These are phyloP conservation scores for Tetramorium simillimum DNA, from an alignment of 1,140 invertebrate species.

Conservation along the genomic window DNA sequence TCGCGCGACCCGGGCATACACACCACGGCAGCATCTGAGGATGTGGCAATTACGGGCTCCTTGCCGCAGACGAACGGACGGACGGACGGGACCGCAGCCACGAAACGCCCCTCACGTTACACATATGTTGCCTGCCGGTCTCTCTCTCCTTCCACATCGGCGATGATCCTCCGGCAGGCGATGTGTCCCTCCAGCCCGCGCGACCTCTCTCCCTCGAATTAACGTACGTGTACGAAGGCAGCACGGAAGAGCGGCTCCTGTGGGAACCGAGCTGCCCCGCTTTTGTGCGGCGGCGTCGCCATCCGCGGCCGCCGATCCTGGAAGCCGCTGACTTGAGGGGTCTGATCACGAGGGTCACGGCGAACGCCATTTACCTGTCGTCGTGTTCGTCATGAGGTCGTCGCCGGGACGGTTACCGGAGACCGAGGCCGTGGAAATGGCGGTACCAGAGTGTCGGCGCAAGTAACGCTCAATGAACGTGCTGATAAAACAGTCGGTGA, in stretches of 20 bases:
- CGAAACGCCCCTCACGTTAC: conserved; percentile 79
- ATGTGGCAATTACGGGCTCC: conserved; percentile 74
- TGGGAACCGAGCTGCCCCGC: conserved; percentile 66
- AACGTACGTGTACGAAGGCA: conserved; percentile 55
- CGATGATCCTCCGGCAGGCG: conserved; percentile 59
- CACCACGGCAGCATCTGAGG: conserved; percentile 70
- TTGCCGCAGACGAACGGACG: conserved; percentile 69
- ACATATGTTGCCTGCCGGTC: conserved; percentile 75
- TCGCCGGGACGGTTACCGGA: conserved; percentile 3
- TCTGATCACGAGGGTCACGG: conserved; percentile 47
- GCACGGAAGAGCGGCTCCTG: conserved; percentile 75
- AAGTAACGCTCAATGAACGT: not conserved
- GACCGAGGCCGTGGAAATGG: conserved; percentile 25
- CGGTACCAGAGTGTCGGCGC: not conserved
- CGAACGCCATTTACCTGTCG: conserved; percentile 56
- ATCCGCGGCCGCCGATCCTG: conserved; percentile 41
- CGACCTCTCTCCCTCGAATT: conserved; percentile 64
- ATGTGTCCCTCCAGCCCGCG: conserved; percentile 46
- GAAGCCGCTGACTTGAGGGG: conserved; percentile 21
- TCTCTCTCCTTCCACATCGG: conserved; percentile 65
- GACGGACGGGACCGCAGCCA: conserved; percentile 72
- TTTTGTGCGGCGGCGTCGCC: conserved; percentile 52
- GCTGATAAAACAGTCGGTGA: not conserved
- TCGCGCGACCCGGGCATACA: conserved; percentile 41
- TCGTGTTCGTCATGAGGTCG: conserved; percentile 39